Evolutionary conservation across 2,888 invertebrate genomes (phyloP).

Genomic region (Ophion costatus): DNA sequence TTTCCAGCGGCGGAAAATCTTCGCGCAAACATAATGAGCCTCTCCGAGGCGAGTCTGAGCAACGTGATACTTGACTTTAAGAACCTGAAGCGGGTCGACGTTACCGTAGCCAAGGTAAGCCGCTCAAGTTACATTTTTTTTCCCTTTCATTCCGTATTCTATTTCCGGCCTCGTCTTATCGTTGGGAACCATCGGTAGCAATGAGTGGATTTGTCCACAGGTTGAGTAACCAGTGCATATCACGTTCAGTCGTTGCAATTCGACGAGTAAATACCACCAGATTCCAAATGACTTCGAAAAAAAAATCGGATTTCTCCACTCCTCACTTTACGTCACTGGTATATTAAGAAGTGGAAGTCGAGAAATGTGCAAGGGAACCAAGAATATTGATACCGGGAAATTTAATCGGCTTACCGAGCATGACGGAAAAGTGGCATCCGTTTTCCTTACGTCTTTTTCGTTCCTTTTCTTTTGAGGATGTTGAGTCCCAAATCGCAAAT

Average conservation of each 20-base stretch:
- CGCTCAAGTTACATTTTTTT: conserved; percentile 43
- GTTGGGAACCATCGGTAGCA: not conserved
- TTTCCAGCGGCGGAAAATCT: conserved; percentile 94
- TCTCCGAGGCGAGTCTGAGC: conserved; percentile 70
- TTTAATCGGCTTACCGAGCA: too few species aligned
- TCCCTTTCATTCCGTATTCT: conserved; percentile 16
- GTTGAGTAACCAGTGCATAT: not conserved
- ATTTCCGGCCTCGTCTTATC: conserved; percentile 6
- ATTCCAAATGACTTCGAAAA: not conserved
- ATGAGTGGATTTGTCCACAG: not conserved
- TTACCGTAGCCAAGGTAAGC: conserved; percentile 86
- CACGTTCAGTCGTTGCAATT: conserved; percentile 14
- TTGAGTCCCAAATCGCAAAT: too few species aligned
- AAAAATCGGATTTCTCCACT: not conserved
- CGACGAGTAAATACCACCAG: conserved; percentile 6
- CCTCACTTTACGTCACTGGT: not conserved
- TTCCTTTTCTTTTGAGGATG: too few species aligned
- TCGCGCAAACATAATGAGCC: conserved; percentile 83
- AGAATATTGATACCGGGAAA: too few species aligned
- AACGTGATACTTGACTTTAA: conserved; percentile 84
- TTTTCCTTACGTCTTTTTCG: not conserved
- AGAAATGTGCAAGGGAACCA: not conserved
- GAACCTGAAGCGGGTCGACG: conserved; percentile 86
- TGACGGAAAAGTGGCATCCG: too few species aligned
- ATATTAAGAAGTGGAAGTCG: not conserved